A percentile compares a stretch with the other conserved stretches of the same genome.
Evolutionary conservation across 2,888 invertebrate genomes (phyloP).

Genomic region (Campopleginae sp.): DNA sequence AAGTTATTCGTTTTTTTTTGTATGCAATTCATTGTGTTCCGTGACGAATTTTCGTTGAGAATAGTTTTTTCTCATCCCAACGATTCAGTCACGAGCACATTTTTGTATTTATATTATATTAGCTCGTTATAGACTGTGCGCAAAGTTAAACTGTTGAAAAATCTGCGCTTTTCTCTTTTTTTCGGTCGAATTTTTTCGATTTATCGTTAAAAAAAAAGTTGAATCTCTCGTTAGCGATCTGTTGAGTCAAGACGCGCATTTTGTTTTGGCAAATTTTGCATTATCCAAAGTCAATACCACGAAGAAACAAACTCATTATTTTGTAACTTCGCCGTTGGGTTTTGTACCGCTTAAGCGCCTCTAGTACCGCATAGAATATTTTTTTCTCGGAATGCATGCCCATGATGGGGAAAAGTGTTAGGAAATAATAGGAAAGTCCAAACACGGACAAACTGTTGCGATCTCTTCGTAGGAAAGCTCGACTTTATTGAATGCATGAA

Average conservation of each 20-base stretch:
- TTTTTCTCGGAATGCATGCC: neutral
- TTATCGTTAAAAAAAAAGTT: constrained; percentile 9
- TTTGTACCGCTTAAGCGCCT: neutral
- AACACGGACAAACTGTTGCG: neutral
- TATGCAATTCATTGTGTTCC: constrained; percentile 30
- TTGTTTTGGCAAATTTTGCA: neutral
- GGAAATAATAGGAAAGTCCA: neutral
- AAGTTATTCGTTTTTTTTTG: constrained; percentile 16
- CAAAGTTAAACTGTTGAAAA: constrained; percentile 39
- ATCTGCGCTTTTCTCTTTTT: constrained; percentile 21
- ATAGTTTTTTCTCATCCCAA: constrained; percentile 8
- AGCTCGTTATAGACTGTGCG: constrained; percentile 49
- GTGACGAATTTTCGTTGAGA: constrained; percentile 21
- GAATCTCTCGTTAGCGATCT: neutral
- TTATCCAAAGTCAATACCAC: neutral
- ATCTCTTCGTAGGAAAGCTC: neutral
- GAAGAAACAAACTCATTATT: neutral
- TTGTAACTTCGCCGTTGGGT: neutral
- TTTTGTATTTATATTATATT: constrained; percentile 57
- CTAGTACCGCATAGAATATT: neutral
- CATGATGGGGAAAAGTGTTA: neutral
- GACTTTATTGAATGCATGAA: neutral
- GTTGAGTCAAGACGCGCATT: neutral
- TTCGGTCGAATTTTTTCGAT: constrained; percentile 7
- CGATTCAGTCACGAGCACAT: constrained; percentile 25